Evolutionary conservation across 2,888 invertebrate species (phyloP).

Genomic region (Chrysolina oricalcia): DNA sequence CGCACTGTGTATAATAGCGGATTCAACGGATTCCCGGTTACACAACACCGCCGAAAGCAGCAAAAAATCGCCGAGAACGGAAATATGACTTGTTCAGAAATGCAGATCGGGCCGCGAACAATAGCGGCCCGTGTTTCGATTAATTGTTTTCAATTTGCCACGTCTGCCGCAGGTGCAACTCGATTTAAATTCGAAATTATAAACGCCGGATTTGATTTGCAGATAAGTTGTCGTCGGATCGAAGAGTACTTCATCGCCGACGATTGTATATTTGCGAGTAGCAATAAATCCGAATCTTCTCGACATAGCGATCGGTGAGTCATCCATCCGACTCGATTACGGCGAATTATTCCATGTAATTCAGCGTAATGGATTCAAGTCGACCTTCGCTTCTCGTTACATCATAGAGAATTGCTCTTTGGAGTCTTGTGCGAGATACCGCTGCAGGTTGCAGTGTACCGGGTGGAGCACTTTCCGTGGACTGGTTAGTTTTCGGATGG

Average conservation of each 20-base stretch:
- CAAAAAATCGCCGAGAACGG: slow-evolving; percentile 10
- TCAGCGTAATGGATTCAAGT: neutral
- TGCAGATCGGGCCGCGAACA: slow-evolving; percentile 14
- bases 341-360: slow-evolving; percentile 4
- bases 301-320: neutral
- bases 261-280: neutral
- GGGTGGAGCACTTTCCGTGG: neutral
- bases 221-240: neutral
- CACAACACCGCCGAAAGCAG: slow-evolving; percentile 9
- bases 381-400: slow-evolving; percentile 11
- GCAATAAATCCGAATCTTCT: neutral
- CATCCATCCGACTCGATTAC: neutral
- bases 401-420: slow-evolving; percentile 8
- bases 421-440: slow-evolving; percentile 1
- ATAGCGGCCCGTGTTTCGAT: slow-evolving; percentile 7
- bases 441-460: neutral
- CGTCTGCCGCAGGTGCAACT: slow-evolving; percentile 21
- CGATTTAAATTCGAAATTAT: slow-evolving; percentile 15
- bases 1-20: neutral
- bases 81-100: slow-evolving; percentile 15
- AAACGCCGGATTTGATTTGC: slow-evolving; percentile 24
- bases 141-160: slow-evolving; percentile 21
- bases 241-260: neutral
- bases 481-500: neutral
- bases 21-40: neutral